Percentiles rank a stretch among this genome's conserved stretches.
These are phyloP conservation scores for Allygus modestus DNA, from an alignment of 2,888 invertebrate species.

Conservation along the genomic window DNA sequence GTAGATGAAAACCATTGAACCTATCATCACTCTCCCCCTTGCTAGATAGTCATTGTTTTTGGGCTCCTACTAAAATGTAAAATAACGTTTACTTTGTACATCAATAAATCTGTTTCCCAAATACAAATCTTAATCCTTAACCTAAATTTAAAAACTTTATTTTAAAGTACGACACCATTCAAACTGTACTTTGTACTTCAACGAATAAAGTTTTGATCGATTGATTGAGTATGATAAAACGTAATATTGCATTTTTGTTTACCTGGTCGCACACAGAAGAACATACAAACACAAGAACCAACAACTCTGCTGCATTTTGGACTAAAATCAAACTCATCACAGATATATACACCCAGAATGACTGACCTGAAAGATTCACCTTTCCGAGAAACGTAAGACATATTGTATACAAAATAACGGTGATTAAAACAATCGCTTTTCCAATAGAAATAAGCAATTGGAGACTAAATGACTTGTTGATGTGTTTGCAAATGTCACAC, in stretches of 20 bases:
- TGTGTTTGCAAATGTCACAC: neutral
- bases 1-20: too few species aligned
- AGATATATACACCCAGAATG: neutral
- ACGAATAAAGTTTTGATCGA: too few species aligned
- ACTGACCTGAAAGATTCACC: neutral
- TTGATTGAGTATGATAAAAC: too few species aligned
- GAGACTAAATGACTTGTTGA: constrained; percentile 3
- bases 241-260: neutral
- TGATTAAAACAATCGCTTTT: constrained; percentile 39
- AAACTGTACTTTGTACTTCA: too few species aligned
- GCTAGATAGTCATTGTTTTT: too few species aligned
- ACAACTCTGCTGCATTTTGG: constrained; percentile 9
- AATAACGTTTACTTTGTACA: too few species aligned
- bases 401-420: constrained; percentile 49
- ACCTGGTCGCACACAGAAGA: constrained; percentile 44
- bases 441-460: constrained; percentile 23
- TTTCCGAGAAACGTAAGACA: constrained; percentile 34
- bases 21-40: too few species aligned
- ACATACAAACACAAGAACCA: constrained; percentile 37
- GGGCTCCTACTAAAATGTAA: too few species aligned
- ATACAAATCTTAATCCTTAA: too few species aligned
- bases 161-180: too few species aligned
- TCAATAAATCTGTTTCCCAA: too few species aligned
- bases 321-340: constrained; percentile 19
- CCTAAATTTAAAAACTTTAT: too few species aligned